Conservation (phyloP, 2,113 vertebrate species). For the Suricata suricatta region DNA sequence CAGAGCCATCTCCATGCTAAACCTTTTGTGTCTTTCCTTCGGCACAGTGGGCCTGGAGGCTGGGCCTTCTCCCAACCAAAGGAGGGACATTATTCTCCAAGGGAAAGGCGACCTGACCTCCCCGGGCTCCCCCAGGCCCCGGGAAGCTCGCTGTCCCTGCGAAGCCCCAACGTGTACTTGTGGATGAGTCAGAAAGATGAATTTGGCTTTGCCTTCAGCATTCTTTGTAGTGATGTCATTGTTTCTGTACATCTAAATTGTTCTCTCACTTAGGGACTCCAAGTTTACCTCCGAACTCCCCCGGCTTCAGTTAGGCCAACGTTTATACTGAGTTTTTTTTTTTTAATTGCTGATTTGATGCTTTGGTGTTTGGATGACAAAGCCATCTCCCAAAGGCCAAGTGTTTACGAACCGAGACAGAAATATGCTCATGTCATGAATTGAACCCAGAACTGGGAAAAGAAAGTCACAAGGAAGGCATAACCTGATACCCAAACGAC, state of each 20-base stretch:
- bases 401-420: background rate
- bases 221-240: background rate
- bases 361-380: background rate
- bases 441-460: slow-evolving; percentile 25
- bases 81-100: background rate
- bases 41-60: background rate
- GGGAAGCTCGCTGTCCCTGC: background rate
- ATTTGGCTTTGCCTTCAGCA: background rate
- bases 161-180: background rate
- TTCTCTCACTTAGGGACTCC: background rate
- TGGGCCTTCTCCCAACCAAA: background rate
- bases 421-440: background rate
- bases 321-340: background rate
- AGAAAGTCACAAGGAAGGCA: background rate
- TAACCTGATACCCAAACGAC: background rate
- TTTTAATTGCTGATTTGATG: background rate
- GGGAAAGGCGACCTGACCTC: background rate
- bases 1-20: background rate
- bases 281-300: slow-evolving; percentile 2
- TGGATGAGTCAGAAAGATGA: background rate
- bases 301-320: background rate
- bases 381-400: background rate
- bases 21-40: background rate
- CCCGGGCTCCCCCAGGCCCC: background rate
- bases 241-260: background rate